These are phyloP conservation scores for Whitmania pigra DNA, from an alignment of 1,140 invertebrate species.

Conservation along the genomic window DNA sequence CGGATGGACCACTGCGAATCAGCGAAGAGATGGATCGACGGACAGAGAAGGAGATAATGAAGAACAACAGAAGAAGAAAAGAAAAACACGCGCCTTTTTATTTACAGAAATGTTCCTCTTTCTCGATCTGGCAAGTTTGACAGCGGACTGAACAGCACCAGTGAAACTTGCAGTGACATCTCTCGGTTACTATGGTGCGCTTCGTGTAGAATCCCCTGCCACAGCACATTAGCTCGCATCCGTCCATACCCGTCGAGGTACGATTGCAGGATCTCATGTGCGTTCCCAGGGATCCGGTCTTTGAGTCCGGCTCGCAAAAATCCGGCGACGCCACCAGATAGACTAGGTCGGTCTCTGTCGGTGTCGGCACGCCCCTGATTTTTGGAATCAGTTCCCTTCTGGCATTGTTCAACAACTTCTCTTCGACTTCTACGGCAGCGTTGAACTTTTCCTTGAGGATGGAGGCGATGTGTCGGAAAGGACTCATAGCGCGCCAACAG, in stretches of 20 bases:
- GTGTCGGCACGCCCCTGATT: slow-evolving; percentile 38
- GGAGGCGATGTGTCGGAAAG: slow-evolving; percentile 68
- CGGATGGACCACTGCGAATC: slow-evolving; percentile 9
- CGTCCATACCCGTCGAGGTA: slow-evolving; percentile 41
- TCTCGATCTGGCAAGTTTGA: slow-evolving; percentile 39
- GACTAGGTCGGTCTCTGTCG: slow-evolving; percentile 58
- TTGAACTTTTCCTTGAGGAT: slow-evolving; percentile 69
- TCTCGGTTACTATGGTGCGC: slow-evolving; percentile 56
- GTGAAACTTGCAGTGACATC: slow-evolving; percentile 48
- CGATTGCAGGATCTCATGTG: slow-evolving; percentile 42
- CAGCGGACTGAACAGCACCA: slow-evolving; percentile 47
- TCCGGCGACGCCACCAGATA: slow-evolving; percentile 81
- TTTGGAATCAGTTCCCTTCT: slow-evolving; percentile 33
- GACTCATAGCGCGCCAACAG: slow-evolving; percentile 80
- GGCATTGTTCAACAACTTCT: slow-evolving; percentile 29
- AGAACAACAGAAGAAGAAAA: too few species aligned
- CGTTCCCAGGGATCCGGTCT: slow-evolving; percentile 39
- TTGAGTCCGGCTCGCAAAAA: slow-evolving; percentile 72
- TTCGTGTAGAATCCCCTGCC: slow-evolving; percentile 44
- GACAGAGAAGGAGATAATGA: slow-evolving; percentile 14
- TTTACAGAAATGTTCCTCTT: slow-evolving; percentile 38
- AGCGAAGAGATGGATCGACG: slow-evolving; percentile 12
- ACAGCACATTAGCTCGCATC: slow-evolving; percentile 48
- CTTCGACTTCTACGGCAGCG: slow-evolving; percentile 57
- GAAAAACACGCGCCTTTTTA: slow-evolving; percentile 27